Conservation (phyloP, 2,888 invertebrate genomes). For the Laspeyria flexula region DNA sequence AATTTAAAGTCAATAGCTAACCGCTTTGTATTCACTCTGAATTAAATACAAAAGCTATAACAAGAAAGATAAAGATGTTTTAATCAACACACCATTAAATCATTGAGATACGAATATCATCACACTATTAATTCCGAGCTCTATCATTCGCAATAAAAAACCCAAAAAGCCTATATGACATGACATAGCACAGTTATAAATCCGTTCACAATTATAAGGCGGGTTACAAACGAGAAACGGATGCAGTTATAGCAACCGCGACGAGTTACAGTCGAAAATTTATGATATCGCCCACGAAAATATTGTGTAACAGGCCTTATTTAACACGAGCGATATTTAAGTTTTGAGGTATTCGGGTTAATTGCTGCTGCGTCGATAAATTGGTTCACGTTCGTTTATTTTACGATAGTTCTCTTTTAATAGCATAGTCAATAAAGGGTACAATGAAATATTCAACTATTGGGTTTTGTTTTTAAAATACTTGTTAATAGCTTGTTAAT, state of each 20-base stretch:
- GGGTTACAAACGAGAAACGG: conserved; percentile 36
- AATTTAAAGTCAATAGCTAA: too few species aligned
- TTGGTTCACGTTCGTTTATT: conserved; percentile 30
- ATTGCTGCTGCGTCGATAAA: conserved; percentile 35
- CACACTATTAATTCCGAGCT: neutral
- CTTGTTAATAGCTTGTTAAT: too few species aligned
- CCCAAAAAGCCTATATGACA: conserved; percentile 4
- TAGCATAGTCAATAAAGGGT: neutral
- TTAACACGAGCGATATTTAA: conserved; percentile 29
- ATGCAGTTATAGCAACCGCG: conserved; percentile 34
- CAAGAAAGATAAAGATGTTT: too few species aligned
- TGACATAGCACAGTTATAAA: conserved; percentile 21
- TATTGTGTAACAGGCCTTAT: conserved; percentile 33
- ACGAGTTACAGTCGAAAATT: conserved; percentile 31
- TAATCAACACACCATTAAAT: too few species aligned
- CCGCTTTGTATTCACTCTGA: too few species aligned
- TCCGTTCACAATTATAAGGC: conserved; percentile 41
- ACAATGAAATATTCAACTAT: too few species aligned
- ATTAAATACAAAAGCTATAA: too few species aligned
- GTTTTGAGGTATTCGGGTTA: conserved; percentile 40
- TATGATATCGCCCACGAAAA: conserved; percentile 35
- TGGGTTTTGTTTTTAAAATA: too few species aligned
- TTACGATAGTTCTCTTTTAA: conserved; percentile 6
- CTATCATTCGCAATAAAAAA: conserved; percentile 6
- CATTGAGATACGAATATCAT: neutral